Conservation (phyloP, 2,113 vertebrate genomes). For the Cyrtonyx montezumae region DNA sequence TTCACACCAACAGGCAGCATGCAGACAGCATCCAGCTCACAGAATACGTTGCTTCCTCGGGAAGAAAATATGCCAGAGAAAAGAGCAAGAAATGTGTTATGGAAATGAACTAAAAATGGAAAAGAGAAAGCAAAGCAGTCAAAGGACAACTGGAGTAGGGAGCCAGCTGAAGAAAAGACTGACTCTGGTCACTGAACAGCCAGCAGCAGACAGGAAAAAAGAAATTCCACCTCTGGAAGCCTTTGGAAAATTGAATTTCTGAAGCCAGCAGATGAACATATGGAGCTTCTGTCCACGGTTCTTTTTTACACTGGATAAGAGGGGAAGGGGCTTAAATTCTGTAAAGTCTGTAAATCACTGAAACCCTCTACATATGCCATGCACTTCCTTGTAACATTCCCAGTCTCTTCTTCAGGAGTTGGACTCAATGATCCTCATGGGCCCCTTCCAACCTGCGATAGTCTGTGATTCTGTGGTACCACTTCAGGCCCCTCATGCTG, state of each 20-base stretch:
- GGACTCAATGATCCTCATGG: too few species aligned
- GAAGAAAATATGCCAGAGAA: background rate
- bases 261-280: background rate
- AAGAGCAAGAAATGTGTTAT: background rate
- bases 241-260: background rate
- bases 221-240: background rate
- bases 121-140: background rate
- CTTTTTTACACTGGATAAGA: background rate
- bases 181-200: background rate
- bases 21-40: background rate
- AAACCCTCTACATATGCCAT: background rate
- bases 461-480: too few species aligned
- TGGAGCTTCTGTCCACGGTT: background rate
- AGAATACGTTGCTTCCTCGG: background rate
- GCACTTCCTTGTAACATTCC: background rate
- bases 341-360: background rate
- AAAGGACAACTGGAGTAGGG: background rate
- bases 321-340: background rate
- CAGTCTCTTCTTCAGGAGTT: background rate
- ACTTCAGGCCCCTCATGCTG: background rate
- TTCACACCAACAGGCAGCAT: background rate
- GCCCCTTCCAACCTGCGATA: too few species aligned
- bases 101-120: background rate
- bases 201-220: background rate
- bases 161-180: background rate